A percentile compares a stretch with the other conserved stretches of the same genome.
phyloP scores from a whole-genome alignment of 2,888 invertebrate genomes.

The Agrochola litura region DNA sequence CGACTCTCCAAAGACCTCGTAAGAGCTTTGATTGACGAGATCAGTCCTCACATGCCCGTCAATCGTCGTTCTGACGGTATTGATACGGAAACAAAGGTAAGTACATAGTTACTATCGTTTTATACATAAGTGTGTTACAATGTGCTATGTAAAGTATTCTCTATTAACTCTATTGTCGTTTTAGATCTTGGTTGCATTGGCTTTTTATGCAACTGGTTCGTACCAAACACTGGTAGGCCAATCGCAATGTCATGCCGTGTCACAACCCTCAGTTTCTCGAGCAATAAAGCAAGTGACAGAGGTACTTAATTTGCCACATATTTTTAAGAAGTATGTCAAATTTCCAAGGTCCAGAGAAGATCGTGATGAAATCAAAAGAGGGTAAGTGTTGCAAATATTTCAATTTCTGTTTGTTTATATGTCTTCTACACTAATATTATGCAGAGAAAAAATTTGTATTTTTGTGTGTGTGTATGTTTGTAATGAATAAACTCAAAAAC shows the following conservation, averaged over 20 bases:
- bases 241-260: neutral
- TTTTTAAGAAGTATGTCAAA: neutral
- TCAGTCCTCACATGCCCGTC: too few species aligned
- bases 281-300: neutral
- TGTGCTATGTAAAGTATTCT: neutral
- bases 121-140: neutral
- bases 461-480: too few species aligned
- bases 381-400: neutral
- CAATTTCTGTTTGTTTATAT: neutral
- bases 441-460: too few species aligned
- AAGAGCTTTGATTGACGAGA: too few species aligned
- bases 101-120: too few species aligned
- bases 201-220: constrained; percentile 1
- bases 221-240: neutral
- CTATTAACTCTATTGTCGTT: neutral
- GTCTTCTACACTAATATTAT: too few species aligned
- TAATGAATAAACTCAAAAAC: too few species aligned
- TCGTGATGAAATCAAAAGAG: neutral
- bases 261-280: neutral
- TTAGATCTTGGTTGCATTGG: constrained; percentile 3
- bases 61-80: too few species aligned
- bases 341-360: neutral
- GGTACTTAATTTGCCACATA: neutral
- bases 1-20: too few species aligned
- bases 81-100: too few species aligned